Conservation (phyloP, 2,888 invertebrate species). For the Cantharis rustica region DNA sequence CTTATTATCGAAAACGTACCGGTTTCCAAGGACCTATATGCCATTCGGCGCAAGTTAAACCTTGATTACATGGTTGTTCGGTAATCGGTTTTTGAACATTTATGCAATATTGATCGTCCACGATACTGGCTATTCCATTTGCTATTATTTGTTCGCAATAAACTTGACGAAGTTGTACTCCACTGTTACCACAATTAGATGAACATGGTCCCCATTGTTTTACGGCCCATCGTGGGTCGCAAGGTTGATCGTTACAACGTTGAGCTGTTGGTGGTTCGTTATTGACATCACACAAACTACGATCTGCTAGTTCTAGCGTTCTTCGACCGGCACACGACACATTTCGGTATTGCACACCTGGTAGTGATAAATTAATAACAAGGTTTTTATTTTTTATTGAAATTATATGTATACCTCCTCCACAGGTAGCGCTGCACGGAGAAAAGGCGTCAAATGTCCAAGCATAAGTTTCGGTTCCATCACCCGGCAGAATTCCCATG, state of each 20-base stretch:
- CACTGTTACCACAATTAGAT: conserved; percentile 79
- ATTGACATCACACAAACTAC: conserved; percentile 77
- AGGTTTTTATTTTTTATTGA: neutral
- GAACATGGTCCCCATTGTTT: conserved; percentile 82
- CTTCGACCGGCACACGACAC: conserved; percentile 81
- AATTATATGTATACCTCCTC: conserved; percentile 72
- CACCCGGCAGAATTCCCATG: conserved; percentile 66
- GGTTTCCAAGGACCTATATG: conserved; percentile 89
- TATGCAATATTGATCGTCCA: conserved; percentile 76
- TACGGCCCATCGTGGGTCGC: conserved; percentile 81
- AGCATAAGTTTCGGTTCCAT: conserved; percentile 74
- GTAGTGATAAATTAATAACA: conserved; percentile 5
- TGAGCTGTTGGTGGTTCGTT: conserved; percentile 73
- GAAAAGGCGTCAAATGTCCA: conserved; percentile 83
- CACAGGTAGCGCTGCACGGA: conserved; percentile 85
- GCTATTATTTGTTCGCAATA: conserved; percentile 80
- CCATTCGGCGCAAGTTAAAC: conserved; percentile 83
- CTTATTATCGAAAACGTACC: conserved; percentile 59
- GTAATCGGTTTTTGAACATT: conserved; percentile 70
- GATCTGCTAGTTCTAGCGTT: conserved; percentile 72
- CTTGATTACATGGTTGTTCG: conserved; percentile 75
- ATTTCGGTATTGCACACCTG: conserved; percentile 75
- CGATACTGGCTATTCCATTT: conserved; percentile 71
- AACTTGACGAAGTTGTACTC: conserved; percentile 71
- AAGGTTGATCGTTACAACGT: conserved; percentile 75